Evolutionary conservation across 2,888 invertebrate genomes (phyloP).

Genomic region (Synanthedon vespiformis): DNA sequence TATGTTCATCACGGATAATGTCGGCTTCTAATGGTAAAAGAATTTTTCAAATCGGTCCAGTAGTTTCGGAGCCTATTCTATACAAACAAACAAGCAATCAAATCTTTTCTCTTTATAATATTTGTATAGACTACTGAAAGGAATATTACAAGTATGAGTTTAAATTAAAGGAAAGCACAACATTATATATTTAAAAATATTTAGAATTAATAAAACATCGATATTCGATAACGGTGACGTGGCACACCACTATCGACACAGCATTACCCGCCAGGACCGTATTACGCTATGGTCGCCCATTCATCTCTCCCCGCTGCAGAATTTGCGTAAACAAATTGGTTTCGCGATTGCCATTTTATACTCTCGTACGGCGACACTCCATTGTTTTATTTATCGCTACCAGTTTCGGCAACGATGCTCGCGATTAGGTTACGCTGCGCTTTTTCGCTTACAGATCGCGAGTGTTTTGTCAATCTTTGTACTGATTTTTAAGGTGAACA

Average conservation of each 20-base stretch:
- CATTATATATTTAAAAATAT: too few species aligned
- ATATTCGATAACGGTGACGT: constrained; percentile 12
- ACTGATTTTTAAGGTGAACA: neutral
- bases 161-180: too few species aligned
- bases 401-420: constrained; percentile 59
- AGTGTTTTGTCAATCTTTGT: constrained; percentile 53
- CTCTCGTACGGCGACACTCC: constrained; percentile 63
- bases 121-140: too few species aligned
- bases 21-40: too few species aligned
- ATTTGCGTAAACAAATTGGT: constrained; percentile 72
- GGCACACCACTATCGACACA: constrained; percentile 26
- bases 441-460: constrained; percentile 61
- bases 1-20: too few species aligned
- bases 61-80: too few species aligned
- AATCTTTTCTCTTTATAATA: too few species aligned
- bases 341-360: constrained; percentile 71
- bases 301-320: constrained; percentile 68
- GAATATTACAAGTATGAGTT: too few species aligned
- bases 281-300: constrained; percentile 68
- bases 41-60: too few species aligned
- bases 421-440: constrained; percentile 61
- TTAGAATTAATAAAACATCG: constrained; percentile 11
- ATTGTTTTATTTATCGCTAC: constrained; percentile 69
- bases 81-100: too few species aligned
- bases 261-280: constrained; percentile 51